Base-by-base conservation (phyloP, 2,888 invertebrate species). In the Alcis repandata region DNA sequence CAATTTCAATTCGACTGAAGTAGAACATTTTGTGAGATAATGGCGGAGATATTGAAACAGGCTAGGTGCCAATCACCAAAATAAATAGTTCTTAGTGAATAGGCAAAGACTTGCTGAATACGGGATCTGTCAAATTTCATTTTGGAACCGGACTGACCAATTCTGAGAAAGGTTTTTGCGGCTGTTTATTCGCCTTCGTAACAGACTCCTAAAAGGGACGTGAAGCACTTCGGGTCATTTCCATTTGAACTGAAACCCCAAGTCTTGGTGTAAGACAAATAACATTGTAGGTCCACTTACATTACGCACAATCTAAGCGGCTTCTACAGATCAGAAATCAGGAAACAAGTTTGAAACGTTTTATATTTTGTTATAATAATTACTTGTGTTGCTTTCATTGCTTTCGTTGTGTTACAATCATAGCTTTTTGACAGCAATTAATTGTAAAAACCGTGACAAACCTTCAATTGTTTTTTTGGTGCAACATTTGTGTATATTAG, bases 41-140 rank as follows among this genome's bases (percentile, higher is more conserved):
- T 66, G 60, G 60, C 57, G 56, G 51, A 56, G 56, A 60, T 66
- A 66, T 66, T 66, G 65, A 57, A 60, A 53, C 46, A 60, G 65
- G 60, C 65, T 61, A 57, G 60, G 60, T 45, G 65, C 60, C 65
- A 66, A 66, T 66, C 65, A 66, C 65, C 60, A 66, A 66, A 58
- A 60, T 61, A 60, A 66, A 66, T 60, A 66, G 32, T 58, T 52
- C 52, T 60, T 38, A 66, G 60, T 61, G 59, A 49, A 64, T 64
- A 27, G 49, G 38, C 56, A 66, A 60, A 60, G 65, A 66, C 51
- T 52, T 27, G 65, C 65, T 61, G 65, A 66, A 61, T 66, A 15
- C 51, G 65, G 65, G 65, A 61, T 66, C 57, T 61, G 57, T 46
- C 52, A 61, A 59, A 65, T 65, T 52, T 60, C 57, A 60, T 60